Evolutionary conservation across 2,888 invertebrate species (phyloP), one percentile per base, ranked within the genome.

Genomic region (Drosophila setosimentum): DNA sequence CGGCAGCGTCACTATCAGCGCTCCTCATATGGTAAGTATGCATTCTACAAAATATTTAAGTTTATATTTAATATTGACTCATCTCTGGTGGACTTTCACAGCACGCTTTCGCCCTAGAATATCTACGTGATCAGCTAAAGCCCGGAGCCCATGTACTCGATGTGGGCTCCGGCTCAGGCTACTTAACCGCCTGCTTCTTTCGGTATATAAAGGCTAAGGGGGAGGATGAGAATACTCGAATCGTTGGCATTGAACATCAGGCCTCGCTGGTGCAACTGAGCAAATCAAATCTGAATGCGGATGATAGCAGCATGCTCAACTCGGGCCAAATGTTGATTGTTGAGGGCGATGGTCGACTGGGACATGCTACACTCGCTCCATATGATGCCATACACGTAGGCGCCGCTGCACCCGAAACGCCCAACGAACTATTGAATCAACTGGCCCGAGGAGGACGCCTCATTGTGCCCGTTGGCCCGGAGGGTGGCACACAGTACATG

Each of bases 351-450:
- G 99, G 99, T 3, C 94, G 98, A 68, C 93, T 95, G 87, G 99
- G 99, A 5, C 96, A 95, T 91, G 93, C 95, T 3, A 93, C 94
- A 63, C 95, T 95, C 77, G 97, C 96, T 6, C 98, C 98, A 0
- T 99, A 96, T 91, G 96, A 98, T 94, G 98, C 98, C 24, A 99
- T 99, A 83, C 98, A 99, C 93, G 98, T 98, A 8, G 98, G 98
- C 59, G 98, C 98, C 13, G 98, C 98, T 37, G 96, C 98, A 13
- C 95, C 97, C 6, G 94, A 94, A 66, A 94, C 97, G 67, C 98
- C 98, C 32, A 94, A 96, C 92, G 94, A 95, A 81, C 95, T 97
- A 92, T 87, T 95, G 93, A 94, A 92, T 49, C 93, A 93, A 62
- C 71, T 93, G 48, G 91, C 91, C 57, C 91, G 91, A 21, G 92